These are phyloP conservation scores for Eupithecia pulchellata DNA, from an alignment of 2,888 invertebrate species.

Conservation along the genomic window DNA sequence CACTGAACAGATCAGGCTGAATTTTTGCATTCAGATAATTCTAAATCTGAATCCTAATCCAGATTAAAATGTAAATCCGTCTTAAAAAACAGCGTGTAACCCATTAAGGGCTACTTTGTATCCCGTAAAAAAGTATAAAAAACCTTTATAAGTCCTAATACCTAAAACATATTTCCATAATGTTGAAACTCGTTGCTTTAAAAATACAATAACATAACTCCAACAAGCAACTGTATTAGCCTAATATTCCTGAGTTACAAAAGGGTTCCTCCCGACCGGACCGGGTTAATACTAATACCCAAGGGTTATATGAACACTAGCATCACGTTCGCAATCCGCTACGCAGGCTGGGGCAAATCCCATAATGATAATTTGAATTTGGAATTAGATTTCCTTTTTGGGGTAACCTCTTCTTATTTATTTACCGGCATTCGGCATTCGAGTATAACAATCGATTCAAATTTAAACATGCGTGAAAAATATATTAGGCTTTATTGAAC, in stretches of 20 bases:
- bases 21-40: too few species aligned
- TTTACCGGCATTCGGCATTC: neutral
- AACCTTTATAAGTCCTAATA: neutral
- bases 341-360: neutral
- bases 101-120: too few species aligned
- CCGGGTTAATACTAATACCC: slow-evolving; percentile 15
- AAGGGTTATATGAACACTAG: slow-evolving; percentile 11
- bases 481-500: neutral
- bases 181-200: slow-evolving; percentile 36
- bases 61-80: too few species aligned
- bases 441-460: neutral
- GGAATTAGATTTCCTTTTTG: neutral
- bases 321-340: slow-evolving; percentile 9
- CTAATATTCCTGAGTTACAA: slow-evolving; percentile 31
- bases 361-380: slow-evolving; percentile 1
- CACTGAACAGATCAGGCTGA: too few species aligned
- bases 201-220: slow-evolving; percentile 39
- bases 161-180: slow-evolving; percentile 16
- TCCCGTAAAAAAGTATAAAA: too few species aligned
- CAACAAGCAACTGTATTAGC: slow-evolving; percentile 26
- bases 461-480: neutral
- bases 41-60: too few species aligned
- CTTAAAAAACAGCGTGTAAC: too few species aligned
- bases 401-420: neutral
- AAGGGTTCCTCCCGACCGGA: slow-evolving; percentile 13